Percentiles rank a stretch among this genome's conserved stretches.
phyloP scores from a whole-genome alignment of 2,888 invertebrate species.

The Torymus tubicola region DNA sequence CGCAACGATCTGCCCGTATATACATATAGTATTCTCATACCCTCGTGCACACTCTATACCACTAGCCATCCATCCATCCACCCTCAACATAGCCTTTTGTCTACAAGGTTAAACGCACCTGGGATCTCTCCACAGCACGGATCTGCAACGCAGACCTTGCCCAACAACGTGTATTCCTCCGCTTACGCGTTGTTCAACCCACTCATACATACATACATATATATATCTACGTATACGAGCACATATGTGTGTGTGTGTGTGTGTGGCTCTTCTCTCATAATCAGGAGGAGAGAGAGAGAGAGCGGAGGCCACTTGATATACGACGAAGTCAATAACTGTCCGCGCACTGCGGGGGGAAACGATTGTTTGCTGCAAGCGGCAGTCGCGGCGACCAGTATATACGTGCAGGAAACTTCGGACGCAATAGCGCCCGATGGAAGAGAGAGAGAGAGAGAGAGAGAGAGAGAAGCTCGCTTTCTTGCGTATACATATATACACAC shows the following conservation, averaged over 20 bases:
- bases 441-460: no score
- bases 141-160: no score
- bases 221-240: not conserved
- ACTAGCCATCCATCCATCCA: no score
- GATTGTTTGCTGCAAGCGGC: not conserved
- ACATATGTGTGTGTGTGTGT: not conserved
- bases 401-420: not conserved
- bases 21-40: no score
- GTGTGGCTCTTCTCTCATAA: no score
- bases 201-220: not conserved
- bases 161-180: no score
- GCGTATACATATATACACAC: no score
- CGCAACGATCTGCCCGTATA: no score
- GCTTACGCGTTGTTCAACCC: not conserved
- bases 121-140: not conserved
- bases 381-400: not conserved
- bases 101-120: conserved; percentile 15
- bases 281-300: no score
- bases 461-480: no score
- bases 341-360: not conserved
- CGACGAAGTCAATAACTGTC: conserved; percentile 46
- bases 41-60: no score
- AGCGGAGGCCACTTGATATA: conserved; percentile 16
- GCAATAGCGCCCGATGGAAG: no score
- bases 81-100: not conserved